phyloP scores from a whole-genome alignment of 2,113 vertebrate genomes.

The Grus americana region DNA sequence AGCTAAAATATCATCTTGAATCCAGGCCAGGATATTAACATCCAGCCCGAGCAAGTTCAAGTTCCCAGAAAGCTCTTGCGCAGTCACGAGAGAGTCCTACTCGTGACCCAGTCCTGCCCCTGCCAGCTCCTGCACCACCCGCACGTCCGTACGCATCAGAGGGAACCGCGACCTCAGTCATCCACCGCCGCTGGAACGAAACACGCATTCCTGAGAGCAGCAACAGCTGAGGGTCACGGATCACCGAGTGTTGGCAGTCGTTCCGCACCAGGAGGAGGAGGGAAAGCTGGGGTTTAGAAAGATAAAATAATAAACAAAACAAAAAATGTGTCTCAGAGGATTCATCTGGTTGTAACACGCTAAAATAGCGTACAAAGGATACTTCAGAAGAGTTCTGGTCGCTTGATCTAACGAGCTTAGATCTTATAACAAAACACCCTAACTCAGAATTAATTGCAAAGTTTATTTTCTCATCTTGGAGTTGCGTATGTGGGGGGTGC shows the following conservation, averaged over 20 bases:
- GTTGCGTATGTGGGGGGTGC: fast-evolving
- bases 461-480: background rate
- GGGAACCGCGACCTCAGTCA: background rate
- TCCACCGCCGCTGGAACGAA: background rate
- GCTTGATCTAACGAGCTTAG: background rate
- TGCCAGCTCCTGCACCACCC: background rate
- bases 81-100: background rate
- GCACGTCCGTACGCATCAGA: background rate
- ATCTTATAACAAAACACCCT: background rate
- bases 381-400: background rate
- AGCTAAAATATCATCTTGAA: background rate
- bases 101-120: background rate
- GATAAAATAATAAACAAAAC: background rate
- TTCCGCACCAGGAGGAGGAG: background rate
- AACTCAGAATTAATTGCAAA: background rate
- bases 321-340: background rate
- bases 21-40: background rate
- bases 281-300: background rate
- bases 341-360: background rate
- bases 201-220: background rate
- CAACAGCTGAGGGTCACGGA: conserved; percentile 1
- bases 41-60: background rate
- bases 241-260: background rate
- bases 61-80: background rate
- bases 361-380: background rate